Base-by-base conservation (phyloP, 2,888 invertebrate species). In the Eustalomyia histrio region DNA sequence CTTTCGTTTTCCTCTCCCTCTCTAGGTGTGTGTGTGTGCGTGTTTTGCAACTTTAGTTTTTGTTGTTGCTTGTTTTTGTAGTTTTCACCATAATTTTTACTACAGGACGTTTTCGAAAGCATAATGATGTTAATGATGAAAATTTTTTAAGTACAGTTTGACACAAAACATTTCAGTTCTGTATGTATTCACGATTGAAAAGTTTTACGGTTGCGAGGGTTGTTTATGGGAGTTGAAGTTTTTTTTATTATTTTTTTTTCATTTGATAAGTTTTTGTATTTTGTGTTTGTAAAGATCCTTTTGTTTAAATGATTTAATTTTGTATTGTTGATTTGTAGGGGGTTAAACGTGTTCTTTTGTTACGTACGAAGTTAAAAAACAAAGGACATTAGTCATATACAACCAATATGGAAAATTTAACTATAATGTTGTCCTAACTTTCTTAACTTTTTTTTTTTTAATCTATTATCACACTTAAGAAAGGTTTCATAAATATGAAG, bases 71-170 rank as follows among this genome's bases (percentile, higher is more conserved):
- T 71, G 57, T 71, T 76, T 29, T 39, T 65, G 69, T 80, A 76
- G 72, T 76, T 80, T 74, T 76, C 76, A 78, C 72, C 65, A 67
- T 67, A 43, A 67, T 72, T 72, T 78, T 2, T 73, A 78, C 72
- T 39, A 67, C 61, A 55, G 78, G 78, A 72, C 65, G 72, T 67
- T 76, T n/a, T 78, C 67, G 72, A 72, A 78, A 78, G 78, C 78
- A 78, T 78, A 78, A 57, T 43, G 52, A 33, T 58, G 50, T 33
- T 71, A 52, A 81, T 81, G 71, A 75, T 81, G 80, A 18, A 78
- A 81, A 78, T 78, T 35, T 35, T 67, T 9, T 61, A 43, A 43
- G 81, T 81, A 81, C 81, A 81, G 81, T 81, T 81, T 60, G 55
- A 65, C 33, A 29, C 81, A 78, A 81, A 75, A 78, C 43, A 64